phyloP scores from a whole-genome alignment of 2,888 invertebrate genomes.

The Conops quadrifasciatus region DNA sequence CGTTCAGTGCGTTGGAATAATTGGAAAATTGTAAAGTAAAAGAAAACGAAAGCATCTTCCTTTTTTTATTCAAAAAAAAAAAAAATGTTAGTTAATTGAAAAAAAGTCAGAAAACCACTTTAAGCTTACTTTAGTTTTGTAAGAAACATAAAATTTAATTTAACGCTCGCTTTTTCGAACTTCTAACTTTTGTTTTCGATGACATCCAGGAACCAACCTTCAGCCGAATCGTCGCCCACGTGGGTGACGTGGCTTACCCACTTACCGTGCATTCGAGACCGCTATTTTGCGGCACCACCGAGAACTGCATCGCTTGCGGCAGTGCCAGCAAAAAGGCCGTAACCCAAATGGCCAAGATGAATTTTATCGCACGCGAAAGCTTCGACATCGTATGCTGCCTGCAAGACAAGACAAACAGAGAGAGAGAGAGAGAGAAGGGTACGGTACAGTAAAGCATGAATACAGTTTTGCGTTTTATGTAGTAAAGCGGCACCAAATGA shows the following conservation, averaged over 20 bases:
- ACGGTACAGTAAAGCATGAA: background rate
- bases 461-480: background rate
- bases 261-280: constrained; percentile 63
- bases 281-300: constrained; percentile 57
- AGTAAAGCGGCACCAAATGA: background rate
- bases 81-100: too few species aligned
- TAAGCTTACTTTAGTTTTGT: too few species aligned
- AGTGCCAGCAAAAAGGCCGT: constrained; percentile 77
- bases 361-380: constrained; percentile 81
- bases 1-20: too few species aligned
- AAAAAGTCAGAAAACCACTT: too few species aligned
- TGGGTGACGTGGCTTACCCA: constrained; percentile 29
- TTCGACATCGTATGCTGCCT: constrained; percentile 84
- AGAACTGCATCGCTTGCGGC: constrained; percentile 72
- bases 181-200: too few species aligned
- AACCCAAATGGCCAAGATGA: constrained; percentile 84
- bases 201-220: too few species aligned
- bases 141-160: too few species aligned
- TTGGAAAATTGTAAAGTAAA: too few species aligned
- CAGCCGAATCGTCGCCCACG: background rate
- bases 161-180: too few species aligned
- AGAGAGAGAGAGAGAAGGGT: background rate
- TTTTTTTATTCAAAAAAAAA: too few species aligned
- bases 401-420: constrained; percentile 20
- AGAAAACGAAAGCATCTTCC: too few species aligned